Evolutionary conservation across 2,113 vertebrate species (phyloP), one percentile per base, ranked within the genome.

Genomic region (Spea bombifrons): DNA sequence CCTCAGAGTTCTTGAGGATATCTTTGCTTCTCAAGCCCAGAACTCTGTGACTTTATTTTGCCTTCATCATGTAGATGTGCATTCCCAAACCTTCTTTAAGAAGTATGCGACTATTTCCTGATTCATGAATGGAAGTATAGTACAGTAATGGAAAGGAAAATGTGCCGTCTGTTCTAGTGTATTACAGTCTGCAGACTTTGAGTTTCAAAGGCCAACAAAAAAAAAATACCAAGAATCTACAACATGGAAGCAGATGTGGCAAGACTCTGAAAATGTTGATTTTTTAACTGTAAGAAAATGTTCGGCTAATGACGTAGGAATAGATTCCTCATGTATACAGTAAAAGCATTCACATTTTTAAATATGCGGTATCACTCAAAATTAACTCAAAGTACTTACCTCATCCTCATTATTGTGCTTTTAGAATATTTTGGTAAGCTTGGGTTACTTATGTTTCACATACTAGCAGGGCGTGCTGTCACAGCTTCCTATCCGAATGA

Each of bases 401-500:
- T 92, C 87, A 88, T 87, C 85, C 87, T 90, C 83, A 83, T 88
- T 94, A 88, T 92, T 93, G 88, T 87, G 78, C 88, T 92, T 86
- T 90, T 87, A 92, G 90, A 86, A 82, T 91, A 88, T 89, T 92
- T 92, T 83, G 91, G 87, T 89, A 87, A 90, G 88, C 86, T 94
- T 88, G 82, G 84, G 87, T 95, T 94, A 92, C 94, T 88, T 87
- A 88, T 86, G 85, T 90, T 93, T 92, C 90, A 91, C 92, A 91
- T 90, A 91, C 88, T 88, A 86, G 61, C 80, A 3, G 81, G 82
- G 74, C 64, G 83, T 83, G 87, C 88, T 92, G 91, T 93, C 91
- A 90, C 90, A 88, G 88, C 87, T 94, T 88, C 92, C 94, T 94
- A 93, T 92, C 93, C 92, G 88, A 89, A 92, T 89, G 89, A 94